These are phyloP conservation scores for Himantopus leucocephalus DNA, from an alignment of 2,113 vertebrate species.

Conservation along the genomic window DNA sequence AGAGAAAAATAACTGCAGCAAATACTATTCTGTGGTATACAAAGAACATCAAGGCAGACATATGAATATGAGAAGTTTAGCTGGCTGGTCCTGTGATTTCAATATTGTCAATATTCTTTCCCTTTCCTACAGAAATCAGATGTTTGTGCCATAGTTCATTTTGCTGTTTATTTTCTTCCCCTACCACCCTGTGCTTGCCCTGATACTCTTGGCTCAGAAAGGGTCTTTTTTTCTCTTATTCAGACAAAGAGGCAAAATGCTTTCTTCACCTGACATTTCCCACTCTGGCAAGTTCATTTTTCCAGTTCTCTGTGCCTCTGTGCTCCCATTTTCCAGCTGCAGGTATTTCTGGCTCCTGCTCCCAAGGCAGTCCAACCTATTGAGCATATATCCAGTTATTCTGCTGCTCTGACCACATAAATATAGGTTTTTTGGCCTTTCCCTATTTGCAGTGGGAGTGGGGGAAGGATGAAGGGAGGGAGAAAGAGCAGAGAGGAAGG, in stretches of 20 bases:
- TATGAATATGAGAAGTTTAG: neutral
- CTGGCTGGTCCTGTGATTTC: neutral
- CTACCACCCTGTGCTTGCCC: neutral
- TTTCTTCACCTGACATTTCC: neutral
- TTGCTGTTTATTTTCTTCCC: neutral
- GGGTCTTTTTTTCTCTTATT: neutral
- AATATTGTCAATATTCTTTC: neutral
- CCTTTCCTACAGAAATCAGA: neutral
- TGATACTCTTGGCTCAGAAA: neutral
- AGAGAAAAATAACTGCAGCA: neutral
- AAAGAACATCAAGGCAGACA: neutral
- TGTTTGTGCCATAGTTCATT: neutral
- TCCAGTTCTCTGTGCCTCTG: neutral
- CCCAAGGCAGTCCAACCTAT: neutral
- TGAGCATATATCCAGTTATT: neutral
- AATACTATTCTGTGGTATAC: neutral
- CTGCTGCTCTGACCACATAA: neutral
- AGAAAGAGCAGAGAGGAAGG: neutral
- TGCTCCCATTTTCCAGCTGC: neutral
- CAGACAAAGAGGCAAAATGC: neutral
- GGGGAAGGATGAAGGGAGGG: neutral
- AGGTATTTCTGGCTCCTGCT: neutral
- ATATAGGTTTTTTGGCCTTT: neutral
- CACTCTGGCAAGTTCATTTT: neutral
- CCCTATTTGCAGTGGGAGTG: accelerated